Percentiles rank a stretch among this genome's conserved stretches.
Conservation (phyloP, 1,140 invertebrate species). For the Leguminivora glycinivorella region DNA sequence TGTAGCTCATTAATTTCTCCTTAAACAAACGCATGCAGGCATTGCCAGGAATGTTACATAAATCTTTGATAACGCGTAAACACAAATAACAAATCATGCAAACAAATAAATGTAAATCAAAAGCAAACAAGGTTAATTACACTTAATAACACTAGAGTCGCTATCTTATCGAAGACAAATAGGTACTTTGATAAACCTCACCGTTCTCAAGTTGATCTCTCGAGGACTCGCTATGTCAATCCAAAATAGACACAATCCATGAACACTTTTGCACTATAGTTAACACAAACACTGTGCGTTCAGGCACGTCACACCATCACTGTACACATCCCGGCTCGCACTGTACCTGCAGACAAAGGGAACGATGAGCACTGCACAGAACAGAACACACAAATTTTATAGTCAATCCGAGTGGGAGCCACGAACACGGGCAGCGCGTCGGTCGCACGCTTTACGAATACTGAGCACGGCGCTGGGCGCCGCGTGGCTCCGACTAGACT, state of each 20-base stretch:
- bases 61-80: conserved; percentile 22
- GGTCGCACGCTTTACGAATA: conserved; percentile 65
- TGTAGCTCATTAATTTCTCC: conserved; percentile 13
- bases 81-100: conserved; percentile 26
- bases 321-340: conserved; percentile 62
- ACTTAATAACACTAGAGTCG: conserved; percentile 26
- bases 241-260: conserved; percentile 76
- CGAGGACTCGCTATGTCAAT: conserved; percentile 73
- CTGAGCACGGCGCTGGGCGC: conserved; percentile 52
- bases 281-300: conserved; percentile 71
- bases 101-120: conserved; percentile 29
- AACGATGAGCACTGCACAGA: conserved; percentile 53
- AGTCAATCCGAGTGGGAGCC: conserved; percentile 40
- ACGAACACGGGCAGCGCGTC: conserved; percentile 51
- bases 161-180: conserved; percentile 28
- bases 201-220: conserved; percentile 72
- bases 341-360: conserved; percentile 65
- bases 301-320: conserved; percentile 70
- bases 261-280: conserved; percentile 74
- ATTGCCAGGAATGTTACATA: conserved; percentile 21
- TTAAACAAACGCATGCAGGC: conserved; percentile 13
- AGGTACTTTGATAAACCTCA: conserved; percentile 46
- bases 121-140: conserved; percentile 27
- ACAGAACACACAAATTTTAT: conserved; percentile 48
- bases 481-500: conserved; percentile 33